Evolutionary conservation across 2,888 invertebrate genomes (phyloP), one percentile per base, ranked within the genome.

Genomic region (Entomobrya proxima): DNA sequence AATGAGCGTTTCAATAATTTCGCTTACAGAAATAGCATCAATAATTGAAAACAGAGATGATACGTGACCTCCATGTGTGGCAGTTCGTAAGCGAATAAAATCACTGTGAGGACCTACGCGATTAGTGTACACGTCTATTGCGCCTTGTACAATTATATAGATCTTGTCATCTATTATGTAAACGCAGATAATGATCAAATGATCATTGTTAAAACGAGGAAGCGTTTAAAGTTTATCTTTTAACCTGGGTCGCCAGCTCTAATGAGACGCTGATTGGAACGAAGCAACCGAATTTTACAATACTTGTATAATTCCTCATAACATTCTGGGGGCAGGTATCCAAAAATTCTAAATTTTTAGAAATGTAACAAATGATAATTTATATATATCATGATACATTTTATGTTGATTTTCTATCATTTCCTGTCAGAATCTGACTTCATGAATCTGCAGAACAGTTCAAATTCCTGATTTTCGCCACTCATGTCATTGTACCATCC

Each of bases 201-300:
- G n/a, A n/a, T n/a, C n/a, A n/a, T n/a, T n/a, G n/a, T n/a, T n/a
- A n/a, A n/a, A n/a, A n/a, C n/a, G n/a, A n/a, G n/a, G n/a, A n/a
- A n/a, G n/a, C n/a, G n/a, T n/a, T n/a, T n/a, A n/a, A n/a, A n/a
- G n/a, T n/a, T n/a, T n/a, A n/a, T n/a, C n/a, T n/a, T n/a, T n/a
- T n/a, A n/a, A 76, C 86, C 86, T 69, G 84, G 58, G 50, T 87
- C 87, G 21, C 87, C 87, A 75, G 79, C 40, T 47, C 35, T 74
- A 0, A 87, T 67, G 1, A 87, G 40, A 13, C 72, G 44, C 50
- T 87, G 58, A 55, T 80, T 76, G 1, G n/a, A 32, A 9, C 47
- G 24, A 13, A 87, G 30, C 2, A 84, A 13, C 13, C 47, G 40
- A 30, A 87, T 58, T 61, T 84, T 74, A 35, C 87, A 84, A 21